Evolutionary conservation across 2,113 vertebrate species (phyloP).

Genomic region (Perccottus glenii): DNA sequence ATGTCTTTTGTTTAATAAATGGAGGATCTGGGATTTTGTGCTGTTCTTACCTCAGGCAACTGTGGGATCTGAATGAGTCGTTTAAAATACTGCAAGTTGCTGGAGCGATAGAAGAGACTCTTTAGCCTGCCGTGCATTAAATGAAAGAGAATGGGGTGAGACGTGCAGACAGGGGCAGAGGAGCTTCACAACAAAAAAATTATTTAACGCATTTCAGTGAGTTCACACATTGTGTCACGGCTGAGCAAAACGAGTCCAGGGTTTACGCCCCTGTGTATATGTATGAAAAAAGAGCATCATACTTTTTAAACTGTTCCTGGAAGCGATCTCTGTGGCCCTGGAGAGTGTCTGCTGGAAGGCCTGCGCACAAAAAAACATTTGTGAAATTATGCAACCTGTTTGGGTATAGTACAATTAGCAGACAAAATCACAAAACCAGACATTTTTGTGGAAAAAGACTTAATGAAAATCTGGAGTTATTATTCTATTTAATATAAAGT

Average conservation of each 20-base stretch:
- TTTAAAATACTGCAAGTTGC: conserved; percentile 99
- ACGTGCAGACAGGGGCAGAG: not conserved
- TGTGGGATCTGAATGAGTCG: conserved; percentile 97
- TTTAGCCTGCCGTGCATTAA: conserved; percentile 83
- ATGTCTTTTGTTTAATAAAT: not conserved
- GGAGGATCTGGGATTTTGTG: not conserved
- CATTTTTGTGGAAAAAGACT: too few relatives aligned
- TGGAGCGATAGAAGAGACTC: conserved; percentile 96
- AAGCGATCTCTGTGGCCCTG: conserved; percentile 98
- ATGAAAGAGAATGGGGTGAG: not conserved
- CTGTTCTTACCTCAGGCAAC: conserved; percentile 90
- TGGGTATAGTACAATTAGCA: not conserved
- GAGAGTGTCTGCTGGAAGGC: conserved; percentile 94
- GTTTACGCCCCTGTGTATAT: conserved; percentile 3
- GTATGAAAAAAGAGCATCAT: conserved; percentile 51
- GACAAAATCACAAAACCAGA: too few relatives aligned
- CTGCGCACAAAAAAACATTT: conserved; percentile 69
- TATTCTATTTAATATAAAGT: too few relatives aligned
- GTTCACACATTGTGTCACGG: conserved; percentile 10
- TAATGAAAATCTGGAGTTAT: too few relatives aligned
- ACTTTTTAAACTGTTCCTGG: conserved; percentile 98
- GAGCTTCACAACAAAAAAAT: conserved; percentile 7
- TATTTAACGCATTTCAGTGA: conserved; percentile 10
- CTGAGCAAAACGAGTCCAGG: conserved; percentile 1
- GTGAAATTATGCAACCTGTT: not conserved